Evolutionary conservation across 2,888 invertebrate genomes (phyloP), one percentile per base, ranked within the genome.

Genomic region (Lasioglossum villosulum): DNA sequence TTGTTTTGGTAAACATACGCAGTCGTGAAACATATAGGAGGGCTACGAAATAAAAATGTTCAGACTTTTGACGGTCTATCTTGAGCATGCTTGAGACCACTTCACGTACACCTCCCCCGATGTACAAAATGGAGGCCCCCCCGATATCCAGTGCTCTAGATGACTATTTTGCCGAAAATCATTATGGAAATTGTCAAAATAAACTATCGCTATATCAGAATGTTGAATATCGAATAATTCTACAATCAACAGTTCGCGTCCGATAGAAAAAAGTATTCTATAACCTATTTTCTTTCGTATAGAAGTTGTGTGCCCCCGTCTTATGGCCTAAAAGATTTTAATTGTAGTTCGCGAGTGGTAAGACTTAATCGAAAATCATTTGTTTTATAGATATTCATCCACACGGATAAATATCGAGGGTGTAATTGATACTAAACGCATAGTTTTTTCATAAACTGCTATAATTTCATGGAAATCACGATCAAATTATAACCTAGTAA

Each of bases 101-200:
- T 94, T 94, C 93, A 94, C 94, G 93, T 93, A 94, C 95, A 94
- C 95, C 95, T 95, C 95, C 95, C 95, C 95, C 94, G 94, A 95
- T 94, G 93, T 93, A 95, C 95, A 95, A 95, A 95, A 95, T 95
- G 95, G 95, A 94, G 95, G 95, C 94, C 95, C 94, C 75, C 94
- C 93, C 94, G 94, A 93, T 93, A 91, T 92, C 93, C 92, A 92
- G 93, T 91, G 92, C 89, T 93, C 93, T 92, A 91, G 91, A 91
- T 91, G 91, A 91, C 92, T 93, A 92, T 93, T 93, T 92, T 88
- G 83, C 86, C 87, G 85, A 90, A 92, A 92, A 91, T 90, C 85
- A 78, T 90, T 89, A 86, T 84, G 87, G 86, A 86, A 88, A 80
- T 86, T 70, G 74, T 71, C 83, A 68, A 80, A 83, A 91, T 73